These are phyloP conservation scores for Bucco capensis DNA, from an alignment of 2,113 vertebrate genomes.

Conservation along the genomic window DNA sequence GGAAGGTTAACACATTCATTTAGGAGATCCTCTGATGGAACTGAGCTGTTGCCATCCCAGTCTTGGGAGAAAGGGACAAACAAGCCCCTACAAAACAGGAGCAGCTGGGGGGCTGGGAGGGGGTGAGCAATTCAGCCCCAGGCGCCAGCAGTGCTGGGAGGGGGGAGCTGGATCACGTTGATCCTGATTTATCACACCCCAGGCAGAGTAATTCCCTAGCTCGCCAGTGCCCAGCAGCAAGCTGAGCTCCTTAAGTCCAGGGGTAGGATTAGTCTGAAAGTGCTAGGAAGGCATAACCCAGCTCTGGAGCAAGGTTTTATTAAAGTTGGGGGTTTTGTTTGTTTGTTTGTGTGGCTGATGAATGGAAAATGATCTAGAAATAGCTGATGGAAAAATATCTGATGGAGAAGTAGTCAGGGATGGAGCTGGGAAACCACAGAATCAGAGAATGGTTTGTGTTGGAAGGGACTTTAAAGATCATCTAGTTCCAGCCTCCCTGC, in stretches of 20 bases:
- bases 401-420: background rate
- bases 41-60: background rate
- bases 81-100: conserved; percentile 55
- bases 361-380: background rate
- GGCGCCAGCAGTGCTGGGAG: background rate
- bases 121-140: background rate
- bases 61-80: conserved; percentile 30
- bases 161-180: conserved; percentile 16
- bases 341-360: background rate
- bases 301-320: background rate
- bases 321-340: too few species aligned
- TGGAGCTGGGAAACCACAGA: background rate
- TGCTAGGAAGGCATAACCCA: conserved; percentile 47
- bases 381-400: too few species aligned
- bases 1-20: background rate
- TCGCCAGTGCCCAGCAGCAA: background rate
- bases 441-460: background rate
- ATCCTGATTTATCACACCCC: conserved; percentile 67
- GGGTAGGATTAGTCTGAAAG: conserved; percentile 64
- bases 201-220: conserved; percentile 31
- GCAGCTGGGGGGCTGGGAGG: conserved; percentile 55
- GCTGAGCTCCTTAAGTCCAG: conserved; percentile 40
- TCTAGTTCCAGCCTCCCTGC: too few species aligned
- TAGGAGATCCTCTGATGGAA: background rate
- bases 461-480: too few species aligned